Evolutionary conservation across 2,797 vertebrate species (phyloP).

Genomic region (Catharus ustulatus): DNA sequence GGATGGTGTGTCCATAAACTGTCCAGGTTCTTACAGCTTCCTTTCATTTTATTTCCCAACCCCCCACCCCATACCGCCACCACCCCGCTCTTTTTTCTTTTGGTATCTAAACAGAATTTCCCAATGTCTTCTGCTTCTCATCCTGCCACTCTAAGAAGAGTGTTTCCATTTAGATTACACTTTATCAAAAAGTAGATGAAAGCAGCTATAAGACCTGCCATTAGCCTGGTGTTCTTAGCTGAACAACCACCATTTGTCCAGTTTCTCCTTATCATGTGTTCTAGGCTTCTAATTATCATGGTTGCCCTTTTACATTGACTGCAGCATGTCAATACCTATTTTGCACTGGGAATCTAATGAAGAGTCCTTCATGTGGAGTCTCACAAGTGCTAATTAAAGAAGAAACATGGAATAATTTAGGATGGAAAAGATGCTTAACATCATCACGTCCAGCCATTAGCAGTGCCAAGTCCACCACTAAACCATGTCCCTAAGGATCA

Average conservation of each 20-base stretch:
- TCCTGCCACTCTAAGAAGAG: neutral
- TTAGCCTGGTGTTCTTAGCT: neutral
- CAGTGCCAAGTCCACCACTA: neutral
- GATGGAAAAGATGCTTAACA: neutral
- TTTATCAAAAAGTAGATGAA: neutral
- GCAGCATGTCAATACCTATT: neutral
- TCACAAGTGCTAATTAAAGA: neutral
- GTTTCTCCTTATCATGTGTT: accelerated
- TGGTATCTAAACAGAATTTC: neutral
- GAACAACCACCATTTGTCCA: neutral
- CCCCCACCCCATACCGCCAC: accelerated
- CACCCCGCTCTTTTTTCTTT: accelerated
- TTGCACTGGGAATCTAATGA: neutral
- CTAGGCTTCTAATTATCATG: neutral
- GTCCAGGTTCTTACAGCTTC: neutral
- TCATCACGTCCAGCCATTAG: neutral
- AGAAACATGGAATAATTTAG: neutral
- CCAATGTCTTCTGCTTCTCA: neutral
- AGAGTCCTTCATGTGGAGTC: neutral
- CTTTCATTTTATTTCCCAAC: neutral
- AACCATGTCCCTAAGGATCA: neutral
- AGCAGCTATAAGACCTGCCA: neutral
- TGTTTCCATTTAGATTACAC: neutral
- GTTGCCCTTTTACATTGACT: neutral
- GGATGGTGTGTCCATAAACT: neutral